Conservation (phyloP, 2,797 vertebrate genomes). For the Melanotaenia boesemani region DNA sequence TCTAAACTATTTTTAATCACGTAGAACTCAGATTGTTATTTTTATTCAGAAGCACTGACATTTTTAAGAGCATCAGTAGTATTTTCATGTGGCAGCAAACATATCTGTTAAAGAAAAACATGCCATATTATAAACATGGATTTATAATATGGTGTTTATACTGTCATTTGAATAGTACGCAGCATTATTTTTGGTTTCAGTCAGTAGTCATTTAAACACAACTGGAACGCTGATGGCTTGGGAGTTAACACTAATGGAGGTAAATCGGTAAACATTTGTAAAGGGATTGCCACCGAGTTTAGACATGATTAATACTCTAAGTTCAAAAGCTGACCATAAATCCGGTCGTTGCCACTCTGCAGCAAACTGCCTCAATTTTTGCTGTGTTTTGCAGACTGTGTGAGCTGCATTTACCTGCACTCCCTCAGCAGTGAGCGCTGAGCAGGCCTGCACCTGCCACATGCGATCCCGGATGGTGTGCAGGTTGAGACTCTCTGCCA, state of each 20-base stretch:
- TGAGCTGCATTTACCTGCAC: conserved; percentile 73
- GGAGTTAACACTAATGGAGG: not conserved
- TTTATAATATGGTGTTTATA: not conserved
- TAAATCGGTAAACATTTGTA: not conserved
- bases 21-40: too few relatives aligned
- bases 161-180: too few relatives aligned
- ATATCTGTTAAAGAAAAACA: not conserved
- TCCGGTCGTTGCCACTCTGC: not conserved
- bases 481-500: conserved; percentile 79
- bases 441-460: conserved; percentile 86
- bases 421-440: conserved; percentile 79
- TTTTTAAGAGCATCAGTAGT: too few relatives aligned
- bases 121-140: not conserved
- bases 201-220: not conserved
- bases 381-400: conserved; percentile 12
- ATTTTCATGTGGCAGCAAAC: too few relatives aligned
- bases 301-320: not conserved
- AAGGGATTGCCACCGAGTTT: not conserved
- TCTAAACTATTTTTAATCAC: too few relatives aligned
- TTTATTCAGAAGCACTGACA: too few relatives aligned
- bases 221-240: not conserved
- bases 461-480: conserved; percentile 81
- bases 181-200: not conserved
- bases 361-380: not conserved
- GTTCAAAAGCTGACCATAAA: conserved; percentile 2